Evolutionary conservation across 2,797 vertebrate species (phyloP), one percentile per base, ranked within the genome.

Genomic region (Graptemys geographica): DNA sequence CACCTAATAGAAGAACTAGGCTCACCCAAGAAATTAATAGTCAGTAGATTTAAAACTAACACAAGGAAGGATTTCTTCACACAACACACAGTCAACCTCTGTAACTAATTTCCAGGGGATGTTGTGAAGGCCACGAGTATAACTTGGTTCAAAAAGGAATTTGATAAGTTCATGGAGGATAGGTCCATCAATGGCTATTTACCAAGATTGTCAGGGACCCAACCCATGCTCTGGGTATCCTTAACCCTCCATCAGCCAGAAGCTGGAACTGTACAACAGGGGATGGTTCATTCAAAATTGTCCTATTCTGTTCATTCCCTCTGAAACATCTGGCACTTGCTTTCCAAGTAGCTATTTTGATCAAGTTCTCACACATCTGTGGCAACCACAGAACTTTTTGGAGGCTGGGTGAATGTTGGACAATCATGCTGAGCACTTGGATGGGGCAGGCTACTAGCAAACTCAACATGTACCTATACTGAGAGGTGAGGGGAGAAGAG

Each of bases 341-440:
- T 81, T 93, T 27, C 31, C 51, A 83, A 84, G 92, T 56, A 1
- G 0, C 1, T 81, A 79, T 93, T 94, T 94, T 92, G 81, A 62
- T 79, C 33, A 53, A 13, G 11, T 79, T 1, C 88, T 93, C 88
- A 31, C 16, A 53, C 27, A 57, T 51, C 56, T 23, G 84, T 72
- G 15, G 8, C 18, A 91, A 81, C 15, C 1, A 53, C 86, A 85
- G 57, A n/a, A 62, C 41, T 87, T 91, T 79, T 19, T 6, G 53
- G 6, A 91, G 74, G 53, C 62, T 41, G 76, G 56, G 33, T 72
- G 56, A 57, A 62, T 28, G 56, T 82, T 94, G 79, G 12, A 18
- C 23, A 27, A 18, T 31, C 41, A 44, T 13, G 41, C 41, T 44
- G 41, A 94, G 37, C 8, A 78, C 11, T 3, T 0, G 0, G 72